These are phyloP conservation scores for Microdon myrmicae DNA, from an alignment of 2,888 invertebrate genomes.

Conservation along the genomic window DNA sequence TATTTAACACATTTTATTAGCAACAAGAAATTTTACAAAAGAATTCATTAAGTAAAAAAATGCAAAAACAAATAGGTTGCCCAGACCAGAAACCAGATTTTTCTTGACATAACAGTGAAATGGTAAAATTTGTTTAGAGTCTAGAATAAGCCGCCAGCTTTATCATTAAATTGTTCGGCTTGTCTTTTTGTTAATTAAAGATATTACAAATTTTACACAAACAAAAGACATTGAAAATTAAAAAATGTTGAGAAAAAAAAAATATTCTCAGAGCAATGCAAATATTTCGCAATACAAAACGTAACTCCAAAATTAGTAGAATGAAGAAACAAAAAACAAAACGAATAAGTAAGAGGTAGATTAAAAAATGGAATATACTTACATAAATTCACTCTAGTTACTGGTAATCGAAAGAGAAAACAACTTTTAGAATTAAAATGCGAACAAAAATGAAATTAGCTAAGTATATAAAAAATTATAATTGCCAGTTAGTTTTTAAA, in stretches of 20 bases:
- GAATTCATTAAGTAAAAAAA: neutral
- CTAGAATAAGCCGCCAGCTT: no score
- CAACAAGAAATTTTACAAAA: neutral
- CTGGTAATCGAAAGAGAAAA: no score
- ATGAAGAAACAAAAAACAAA: neutral
- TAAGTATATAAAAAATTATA: constrained; percentile 6
- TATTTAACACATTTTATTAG: no score
- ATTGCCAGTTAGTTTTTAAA: constrained; percentile 6
- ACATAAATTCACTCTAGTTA: constrained; percentile 17
- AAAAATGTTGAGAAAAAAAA: constrained; percentile 12
- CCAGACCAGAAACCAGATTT: constrained; percentile 18
- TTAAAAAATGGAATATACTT: constrained; percentile 3
- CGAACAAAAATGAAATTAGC: constrained; percentile 8
- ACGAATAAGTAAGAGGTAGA: constrained; percentile 22
- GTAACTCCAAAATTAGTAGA: no score
- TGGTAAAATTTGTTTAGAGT: no score
- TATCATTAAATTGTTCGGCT: neutral
- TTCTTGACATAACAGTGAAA: constrained; percentile 1
- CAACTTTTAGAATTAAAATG: constrained; percentile 2
- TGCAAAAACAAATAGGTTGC: neutral
- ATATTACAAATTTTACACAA: constrained; percentile 1
- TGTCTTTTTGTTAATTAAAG: constrained; percentile 13
- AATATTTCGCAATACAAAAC: no score
- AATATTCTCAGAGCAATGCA: constrained; percentile 22
- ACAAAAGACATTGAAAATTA: constrained; percentile 1